Conservation (phyloP, 2,113 vertebrate species). For the Andinoacara biseriatus region DNA sequence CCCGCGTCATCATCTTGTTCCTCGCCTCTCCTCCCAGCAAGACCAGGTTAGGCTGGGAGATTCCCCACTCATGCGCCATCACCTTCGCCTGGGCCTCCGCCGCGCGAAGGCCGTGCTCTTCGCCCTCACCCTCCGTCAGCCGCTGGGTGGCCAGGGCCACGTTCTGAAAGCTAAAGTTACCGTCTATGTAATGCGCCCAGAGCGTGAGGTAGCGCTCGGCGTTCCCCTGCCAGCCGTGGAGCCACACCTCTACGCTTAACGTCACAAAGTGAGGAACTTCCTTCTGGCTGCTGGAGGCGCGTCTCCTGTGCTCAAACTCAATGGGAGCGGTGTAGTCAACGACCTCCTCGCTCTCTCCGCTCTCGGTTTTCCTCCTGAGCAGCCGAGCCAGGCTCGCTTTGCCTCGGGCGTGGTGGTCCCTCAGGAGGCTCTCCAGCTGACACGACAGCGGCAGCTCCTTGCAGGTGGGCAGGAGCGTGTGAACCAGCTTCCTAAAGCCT, state of each 20-base stretch:
- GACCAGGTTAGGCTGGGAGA: slow-evolving; percentile 60
- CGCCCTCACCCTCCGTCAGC: slow-evolving; percentile 34
- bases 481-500: slow-evolving; percentile 78
- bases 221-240: slow-evolving; percentile 68
- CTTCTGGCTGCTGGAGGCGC: background rate
- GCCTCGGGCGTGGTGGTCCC: slow-evolving; percentile 49
- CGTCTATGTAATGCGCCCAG: slow-evolving; percentile 76
- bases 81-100: slow-evolving; percentile 63
- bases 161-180: slow-evolving; percentile 68
- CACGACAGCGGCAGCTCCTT: slow-evolving; percentile 63
- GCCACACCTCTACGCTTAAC: slow-evolving; percentile 78
- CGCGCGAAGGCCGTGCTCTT: slow-evolving; percentile 21
- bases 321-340: slow-evolving; percentile 59
- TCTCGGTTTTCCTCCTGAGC: slow-evolving; percentile 18
- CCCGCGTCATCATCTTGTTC: slow-evolving; percentile 1
- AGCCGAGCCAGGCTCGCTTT: slow-evolving; percentile 41
- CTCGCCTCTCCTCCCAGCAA: slow-evolving; percentile 62
- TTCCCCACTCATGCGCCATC: slow-evolving; percentile 77
- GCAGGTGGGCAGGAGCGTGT: slow-evolving; percentile 71
- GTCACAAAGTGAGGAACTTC: slow-evolving; percentile 59
- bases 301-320: slow-evolving; percentile 38
- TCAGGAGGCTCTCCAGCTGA: slow-evolving; percentile 67
- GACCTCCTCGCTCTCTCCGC: background rate
- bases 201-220: slow-evolving; percentile 71
- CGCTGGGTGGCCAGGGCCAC: slow-evolving; percentile 69